These are phyloP conservation scores for Chaetogeoica ovagalla DNA, from an alignment of 2,888 invertebrate genomes.

Conservation along the genomic window DNA sequence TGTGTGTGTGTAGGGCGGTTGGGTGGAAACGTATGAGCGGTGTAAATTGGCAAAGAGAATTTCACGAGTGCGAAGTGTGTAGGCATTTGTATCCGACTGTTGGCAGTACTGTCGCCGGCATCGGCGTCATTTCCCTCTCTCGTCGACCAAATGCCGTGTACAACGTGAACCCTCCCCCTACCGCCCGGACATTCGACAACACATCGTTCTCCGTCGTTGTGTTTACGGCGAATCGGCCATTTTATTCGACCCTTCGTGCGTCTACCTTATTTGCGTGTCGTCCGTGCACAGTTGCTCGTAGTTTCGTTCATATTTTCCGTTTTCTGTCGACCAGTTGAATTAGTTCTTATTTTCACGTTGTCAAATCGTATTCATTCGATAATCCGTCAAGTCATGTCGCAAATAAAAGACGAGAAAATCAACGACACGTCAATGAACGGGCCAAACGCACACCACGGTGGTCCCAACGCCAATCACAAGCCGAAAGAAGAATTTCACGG, in stretches of 20 bases:
- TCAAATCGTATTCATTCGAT: too few species aligned
- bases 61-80: too few species aligned
- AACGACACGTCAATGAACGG: conserved; percentile 35
- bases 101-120: conserved; percentile 21
- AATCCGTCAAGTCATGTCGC: conserved; percentile 6
- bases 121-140: conserved; percentile 34
- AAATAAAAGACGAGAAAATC: conserved; percentile 40
- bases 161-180: too few species aligned
- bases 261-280: too few species aligned
- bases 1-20: too few species aligned
- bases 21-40: too few species aligned
- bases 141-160: neutral
- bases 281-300: neutral
- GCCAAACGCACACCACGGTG: conserved; percentile 22
- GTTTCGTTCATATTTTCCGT: neutral
- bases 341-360: neutral
- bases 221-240: conserved; percentile 26
- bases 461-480: conserved; percentile 23
- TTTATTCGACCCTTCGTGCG: conserved; percentile 16
- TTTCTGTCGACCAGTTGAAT: neutral
- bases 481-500: conserved; percentile 44
- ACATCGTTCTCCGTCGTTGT: neutral
- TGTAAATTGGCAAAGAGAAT: too few species aligned
- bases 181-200: neutral
- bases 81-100: neutral